A percentile compares a stretch with the other conserved stretches of the same genome.
Conservation (phyloP, 2,113 vertebrate species). For the Notarius lentiginosus region DNA sequence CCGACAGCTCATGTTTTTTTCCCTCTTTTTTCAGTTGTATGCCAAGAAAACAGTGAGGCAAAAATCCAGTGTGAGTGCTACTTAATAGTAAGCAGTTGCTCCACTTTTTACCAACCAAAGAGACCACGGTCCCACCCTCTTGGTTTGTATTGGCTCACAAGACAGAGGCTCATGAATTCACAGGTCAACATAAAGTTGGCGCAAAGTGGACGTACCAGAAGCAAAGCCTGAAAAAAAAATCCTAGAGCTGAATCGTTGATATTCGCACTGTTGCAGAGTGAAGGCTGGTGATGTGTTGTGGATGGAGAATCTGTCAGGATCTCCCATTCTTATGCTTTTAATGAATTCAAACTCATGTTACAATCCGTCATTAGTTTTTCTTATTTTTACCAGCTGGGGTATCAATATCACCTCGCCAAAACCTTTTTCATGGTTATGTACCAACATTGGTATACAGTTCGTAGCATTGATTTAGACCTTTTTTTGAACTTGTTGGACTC, state of each 20-base stretch:
- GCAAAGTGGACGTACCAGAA: not conserved
- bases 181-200: not conserved
- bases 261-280: not conserved
- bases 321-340: not conserved
- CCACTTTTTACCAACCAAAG: not conserved
- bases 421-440: not conserved
- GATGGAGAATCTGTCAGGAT: not conserved
- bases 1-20: not conserved
- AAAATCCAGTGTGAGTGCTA: not conserved
- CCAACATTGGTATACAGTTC: not conserved
- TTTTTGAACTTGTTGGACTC: not conserved
- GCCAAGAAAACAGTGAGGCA: not conserved
- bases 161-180: not conserved
- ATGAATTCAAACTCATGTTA: not conserved
- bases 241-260: not conserved
- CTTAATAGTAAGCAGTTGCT: not conserved
- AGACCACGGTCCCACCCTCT: not conserved
- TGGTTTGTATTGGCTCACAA: not conserved
- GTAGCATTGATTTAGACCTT: not conserved
- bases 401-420: not conserved
- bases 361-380: not conserved
- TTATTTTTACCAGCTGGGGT: not conserved
- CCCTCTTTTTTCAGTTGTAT: not conserved
- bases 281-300: not conserved
- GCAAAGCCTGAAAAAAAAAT: not conserved